Evolutionary conservation across 2,113 vertebrate genomes (phyloP), one percentile per base, ranked within the genome.

Genomic region (Hucho hucho): DNA sequence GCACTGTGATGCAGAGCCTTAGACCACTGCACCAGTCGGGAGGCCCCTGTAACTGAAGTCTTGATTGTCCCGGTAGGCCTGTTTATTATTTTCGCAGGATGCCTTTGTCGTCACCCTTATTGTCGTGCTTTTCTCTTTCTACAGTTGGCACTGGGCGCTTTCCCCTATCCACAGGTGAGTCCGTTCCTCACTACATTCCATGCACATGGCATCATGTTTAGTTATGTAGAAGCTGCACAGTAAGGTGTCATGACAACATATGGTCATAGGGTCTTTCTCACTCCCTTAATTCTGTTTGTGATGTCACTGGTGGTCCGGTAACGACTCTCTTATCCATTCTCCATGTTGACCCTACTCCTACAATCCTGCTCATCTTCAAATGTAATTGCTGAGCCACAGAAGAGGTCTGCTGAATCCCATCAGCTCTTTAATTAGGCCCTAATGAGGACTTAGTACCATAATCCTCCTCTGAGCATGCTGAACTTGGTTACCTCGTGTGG

Each of bases 131-230:
- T 90, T 93, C 89, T 95, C 84, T 89, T 86, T 92, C 87, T 83
- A 87, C 94, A 99, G 97, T 92, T 99, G 93, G 97, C 96, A 69
- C 93, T 99, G 85, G 97, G 96, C 90, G 96, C 96, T 92, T 99
- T 99, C 93, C 97, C 97, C 78, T 99, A 99, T 93, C 96, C 97
- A 94, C 97, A 98, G 97, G 97, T 98, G 93, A 96, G 96, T 94
- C 87, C 79, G 84, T 92, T 92, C 90, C 87, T 92, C 90, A 91
- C 84, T 88, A 53, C 49, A 53, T 43, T 43, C 37, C 37, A 43
- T 25, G 4, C 46, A 47, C 46, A 47, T 46, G 0, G 4, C 16
- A 18, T 53, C 49, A 18, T 53, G 13, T 53, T 14, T 53, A 18
- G 49, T 1, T 6, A 53, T 3, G 4, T 18, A 22, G 59, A 43